Evolutionary conservation across 2,113 vertebrate genomes (phyloP).

Genomic region (human (Homo sapiens)): GRCh38 chr2:213705501-213706000

Average conservation of each 20-base stretch:
- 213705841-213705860: background rate
- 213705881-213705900: conserved; percentile 20
- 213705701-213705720: conserved; percentile 24
- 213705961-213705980: background rate
- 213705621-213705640: background rate
- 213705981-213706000: conserved; percentile 40
- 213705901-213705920: conserved; percentile 36
- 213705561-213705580: conserved; percentile 16
- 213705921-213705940: conserved; percentile 32
- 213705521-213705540: background rate
- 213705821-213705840: conserved; percentile 2
- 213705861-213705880: background rate
- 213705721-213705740: background rate
- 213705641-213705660: conserved; percentile 26
- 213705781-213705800: background rate
- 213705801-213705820: no score
- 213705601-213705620: background rate
- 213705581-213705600: background rate
- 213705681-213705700: conserved; percentile 18
- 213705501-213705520: background rate
- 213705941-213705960: background rate
- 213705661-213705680: background rate
- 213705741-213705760: conserved; percentile 15
- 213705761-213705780: background rate
- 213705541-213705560: background rate